Evolutionary conservation across 2,797 vertebrate genomes (phyloP).

Genomic region (Diglossa cyanea): DNA sequence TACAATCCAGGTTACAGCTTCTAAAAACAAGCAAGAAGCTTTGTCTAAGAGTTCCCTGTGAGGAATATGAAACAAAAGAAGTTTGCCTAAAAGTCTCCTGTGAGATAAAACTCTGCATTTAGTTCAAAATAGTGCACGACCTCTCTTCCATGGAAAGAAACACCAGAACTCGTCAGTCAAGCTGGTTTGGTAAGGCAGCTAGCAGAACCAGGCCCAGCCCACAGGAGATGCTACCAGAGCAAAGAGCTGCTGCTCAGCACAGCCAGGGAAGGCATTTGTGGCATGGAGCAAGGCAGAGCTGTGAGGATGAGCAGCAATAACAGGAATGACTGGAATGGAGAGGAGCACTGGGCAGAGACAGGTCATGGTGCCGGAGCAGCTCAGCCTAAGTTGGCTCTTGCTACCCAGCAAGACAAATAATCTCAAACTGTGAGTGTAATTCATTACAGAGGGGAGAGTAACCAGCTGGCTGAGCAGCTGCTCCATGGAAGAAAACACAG

Average conservation of each 20-base stretch:
- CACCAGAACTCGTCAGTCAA: not conserved
- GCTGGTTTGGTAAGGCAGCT: not conserved
- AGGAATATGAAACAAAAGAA: conserved; percentile 26
- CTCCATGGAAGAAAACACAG: not conserved
- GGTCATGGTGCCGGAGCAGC: not conserved
- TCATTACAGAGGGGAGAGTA: not conserved
- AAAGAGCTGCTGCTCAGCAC: not conserved
- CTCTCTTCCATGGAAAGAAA: not conserved
- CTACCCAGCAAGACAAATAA: not conserved
- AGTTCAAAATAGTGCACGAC: not conserved
- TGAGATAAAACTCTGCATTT: not conserved
- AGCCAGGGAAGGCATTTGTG: not conserved
- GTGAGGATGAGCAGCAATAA: not conserved
- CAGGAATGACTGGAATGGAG: not conserved
- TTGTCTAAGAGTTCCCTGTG: not conserved
- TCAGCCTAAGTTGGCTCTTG: not conserved
- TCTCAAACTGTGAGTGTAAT: not conserved
- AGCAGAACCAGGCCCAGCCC: not conserved
- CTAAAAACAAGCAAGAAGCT: conserved; percentile 21
- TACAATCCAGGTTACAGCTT: conserved; percentile 1
- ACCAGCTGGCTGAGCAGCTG: conserved; percentile 30
- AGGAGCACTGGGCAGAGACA: not conserved
- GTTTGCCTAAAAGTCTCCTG: not conserved
- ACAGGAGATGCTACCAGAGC: not conserved
- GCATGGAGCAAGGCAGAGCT: not conserved